Evolutionary conservation across 1,140 invertebrate species (phyloP), one percentile per base, ranked within the genome.

Genomic region (Gryon sp.): DNA sequence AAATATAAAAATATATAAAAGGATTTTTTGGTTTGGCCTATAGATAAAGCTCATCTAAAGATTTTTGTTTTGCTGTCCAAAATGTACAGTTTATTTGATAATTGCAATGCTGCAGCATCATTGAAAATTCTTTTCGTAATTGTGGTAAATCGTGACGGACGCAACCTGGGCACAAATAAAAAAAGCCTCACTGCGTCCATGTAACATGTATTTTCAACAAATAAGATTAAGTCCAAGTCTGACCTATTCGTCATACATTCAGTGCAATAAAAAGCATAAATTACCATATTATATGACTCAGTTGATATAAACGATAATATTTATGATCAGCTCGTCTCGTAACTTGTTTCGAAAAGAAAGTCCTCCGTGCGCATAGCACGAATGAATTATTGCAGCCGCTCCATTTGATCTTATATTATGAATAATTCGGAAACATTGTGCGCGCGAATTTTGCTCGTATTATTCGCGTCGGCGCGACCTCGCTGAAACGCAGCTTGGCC

Each of bases 361-460:
- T 76, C 59, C 73, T 76, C 57, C 28, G 63, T 50, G 57, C 34
- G 70, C 63, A 69, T 60, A 69, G 57, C 50, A 18, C 55, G 63
- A 50, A 63, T 76, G 65, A 76, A 76, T 76, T 76, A 76, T 76
- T 76, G 48, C 73, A 69, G 65, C 43, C 73, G 73, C 73, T 76
- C 65, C 73, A 76, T 76, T 76, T 76, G 73, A 76, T 76, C 63
- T 76, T 76, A 76, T 63, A 76, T 76, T 76, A 76, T 76, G 73
- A 76, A 76, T 76, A 76, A 76, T 76, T 76, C 65, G 73, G 73
- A 76, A 76, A 76, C 73, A 76, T 76, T 76, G 73, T 69, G 62
- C 48, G 63, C 65, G 65, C 52, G 48, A 76, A 76, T 76, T 76
- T 63, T 41, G 28, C 63, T 57, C 50, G 59, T 76, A 63, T 69